phyloP scores from a whole-genome alignment of 2,797 vertebrate species.

The Bradypodion pumilum region DNA sequence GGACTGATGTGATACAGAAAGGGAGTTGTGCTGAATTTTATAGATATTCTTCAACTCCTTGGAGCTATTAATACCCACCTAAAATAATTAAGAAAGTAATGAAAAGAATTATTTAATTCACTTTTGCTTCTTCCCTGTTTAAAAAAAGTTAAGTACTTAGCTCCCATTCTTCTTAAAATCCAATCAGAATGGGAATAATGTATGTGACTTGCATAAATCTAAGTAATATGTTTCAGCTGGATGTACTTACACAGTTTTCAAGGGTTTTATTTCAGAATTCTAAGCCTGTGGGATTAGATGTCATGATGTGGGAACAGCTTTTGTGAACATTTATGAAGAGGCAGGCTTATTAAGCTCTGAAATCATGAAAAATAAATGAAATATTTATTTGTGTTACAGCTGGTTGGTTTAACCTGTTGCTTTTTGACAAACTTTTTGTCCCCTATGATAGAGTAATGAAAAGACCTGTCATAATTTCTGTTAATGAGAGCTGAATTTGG shows the following conservation, averaged over 20 bases:
- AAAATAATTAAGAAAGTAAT: not conserved
- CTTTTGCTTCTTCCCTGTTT: not conserved
- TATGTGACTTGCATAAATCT: not conserved
- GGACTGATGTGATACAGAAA: not conserved
- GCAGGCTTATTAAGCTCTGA: not conserved
- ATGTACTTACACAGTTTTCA: not conserved
- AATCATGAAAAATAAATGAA: not conserved
- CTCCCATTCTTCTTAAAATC: not conserved
- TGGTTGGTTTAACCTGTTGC: not conserved
- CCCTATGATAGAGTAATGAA: not conserved
- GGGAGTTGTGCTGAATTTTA: not conserved
- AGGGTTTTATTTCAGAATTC: not conserved
- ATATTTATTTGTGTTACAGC: not conserved
- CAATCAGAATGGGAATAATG: not conserved
- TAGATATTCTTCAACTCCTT: not conserved
- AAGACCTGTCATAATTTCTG: not conserved
- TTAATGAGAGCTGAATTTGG: not conserved
- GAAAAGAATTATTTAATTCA: not conserved
- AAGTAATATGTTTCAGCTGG: not conserved
- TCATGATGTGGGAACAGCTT: not conserved
- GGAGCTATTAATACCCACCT: not conserved
- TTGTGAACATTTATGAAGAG: not conserved
- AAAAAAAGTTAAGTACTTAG: too few relatives aligned
- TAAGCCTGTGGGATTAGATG: not conserved
- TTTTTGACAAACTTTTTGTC: not conserved